Evolutionary conservation across 53 echinoderm and acorn worm species (phyloP), one percentile per base, ranked within the genome.

Genomic region (Henricia sp.): DNA sequence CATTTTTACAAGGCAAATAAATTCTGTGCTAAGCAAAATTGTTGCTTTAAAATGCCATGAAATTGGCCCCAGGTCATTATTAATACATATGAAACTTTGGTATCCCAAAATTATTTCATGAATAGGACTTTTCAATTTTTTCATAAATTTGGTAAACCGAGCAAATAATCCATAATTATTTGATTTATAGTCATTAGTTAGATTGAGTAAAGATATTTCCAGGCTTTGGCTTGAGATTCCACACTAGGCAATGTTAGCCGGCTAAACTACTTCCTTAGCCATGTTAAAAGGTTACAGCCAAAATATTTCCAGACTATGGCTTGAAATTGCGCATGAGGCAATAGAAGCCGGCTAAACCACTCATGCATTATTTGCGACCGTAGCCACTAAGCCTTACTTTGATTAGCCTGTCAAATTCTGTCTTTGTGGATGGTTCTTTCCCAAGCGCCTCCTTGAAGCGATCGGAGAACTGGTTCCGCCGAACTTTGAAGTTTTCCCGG

Each of bases 401-500:
- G 0, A 93, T 57, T 12, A 93, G 68, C 67, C 82, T 92, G 46
- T 92, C 92, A 64, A 72, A 68, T 52, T 92, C 93, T 30, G 82
- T 24, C 39, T 83, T 93, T 3, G 91, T 41, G 4, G 89, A 33
- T 19, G 87, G 90, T 21, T 96, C 96, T 41, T 52, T 71, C 17
- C 93, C 96, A 11, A 89, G 48, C n/a, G 83, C 37, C 64, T 80
- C 89, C 34, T 82, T 86, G 66, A 93, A 89, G 29, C 89, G 84
- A 16, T 96, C 96, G 17, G 87, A 24, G 52, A 96, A 88, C 50
- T 89, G 83, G 16, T 80, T 82, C 57, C 87, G 88, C 26, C 84
- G 88, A 42, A 89, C 62, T 68, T 93, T 91, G 84, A 93, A 96
- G 30, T 87, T 70, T 25, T 92, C 91, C 24, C 74, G 62, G 71